phyloP scores from a whole-genome alignment of 2,888 invertebrate species.

The Hoplodrina ambigua region DNA sequence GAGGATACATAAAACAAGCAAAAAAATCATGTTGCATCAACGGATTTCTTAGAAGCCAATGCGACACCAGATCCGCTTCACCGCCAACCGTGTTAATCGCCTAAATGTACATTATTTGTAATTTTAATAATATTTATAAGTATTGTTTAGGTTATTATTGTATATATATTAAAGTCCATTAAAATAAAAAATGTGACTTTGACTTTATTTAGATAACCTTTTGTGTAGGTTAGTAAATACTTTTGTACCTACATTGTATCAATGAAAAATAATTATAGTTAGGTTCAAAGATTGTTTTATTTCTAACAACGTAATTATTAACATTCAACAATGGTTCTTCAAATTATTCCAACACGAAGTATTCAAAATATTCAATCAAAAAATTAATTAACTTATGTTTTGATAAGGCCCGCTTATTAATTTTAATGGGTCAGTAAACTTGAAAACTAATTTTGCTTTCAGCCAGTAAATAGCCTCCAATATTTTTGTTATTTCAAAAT shows the following conservation, averaged over 20 bases:
- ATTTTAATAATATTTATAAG: no score
- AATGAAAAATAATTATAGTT: background rate
- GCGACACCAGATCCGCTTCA: no score
- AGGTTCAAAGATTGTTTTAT: background rate
- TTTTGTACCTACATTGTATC: background rate
- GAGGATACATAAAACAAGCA: no score
- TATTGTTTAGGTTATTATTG: no score
- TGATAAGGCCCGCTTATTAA: conserved; percentile 60
- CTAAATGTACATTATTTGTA: no score
- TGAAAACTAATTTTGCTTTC: conserved; percentile 56
- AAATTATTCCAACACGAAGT: conserved; percentile 38
- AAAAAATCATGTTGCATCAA: no score
- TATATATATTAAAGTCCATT: no score
- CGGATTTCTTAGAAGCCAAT: no score
- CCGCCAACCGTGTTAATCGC: no score
- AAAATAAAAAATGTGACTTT: no score
- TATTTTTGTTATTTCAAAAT: conserved; percentile 46
- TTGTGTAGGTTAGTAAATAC: no score
- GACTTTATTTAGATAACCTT: no score
- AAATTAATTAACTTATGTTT: conserved; percentile 63
- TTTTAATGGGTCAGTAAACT: conserved; percentile 64
- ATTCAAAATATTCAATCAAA: conserved; percentile 59
- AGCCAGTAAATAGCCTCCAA: conserved; percentile 43
- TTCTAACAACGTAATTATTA: conserved; percentile 11
- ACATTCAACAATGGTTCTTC: conserved; percentile 22